Percentiles rank a stretch among this genome's conserved stretches.
These are phyloP conservation scores for Betta splendens DNA, from an alignment of 2,797 vertebrate genomes.

Conservation along the genomic window DNA sequence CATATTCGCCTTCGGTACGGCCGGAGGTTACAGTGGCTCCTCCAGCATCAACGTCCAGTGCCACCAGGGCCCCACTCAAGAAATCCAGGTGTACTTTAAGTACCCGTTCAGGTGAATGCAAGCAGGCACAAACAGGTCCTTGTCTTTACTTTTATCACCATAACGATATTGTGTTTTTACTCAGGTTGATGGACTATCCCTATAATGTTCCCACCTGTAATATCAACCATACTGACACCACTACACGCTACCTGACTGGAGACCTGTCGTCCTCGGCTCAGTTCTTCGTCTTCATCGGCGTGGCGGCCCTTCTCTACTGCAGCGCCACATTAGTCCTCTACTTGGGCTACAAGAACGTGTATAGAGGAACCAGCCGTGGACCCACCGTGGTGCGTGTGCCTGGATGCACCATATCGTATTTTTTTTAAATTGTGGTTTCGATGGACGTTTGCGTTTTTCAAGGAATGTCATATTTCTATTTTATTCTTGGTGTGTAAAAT, in stretches of 20 bases:
- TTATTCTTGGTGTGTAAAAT: constrained; percentile 1
- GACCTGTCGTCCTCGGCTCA: constrained; percentile 88
- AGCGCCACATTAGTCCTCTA: constrained; percentile 88
- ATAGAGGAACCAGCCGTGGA: constrained; percentile 82
- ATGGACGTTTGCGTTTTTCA: neutral
- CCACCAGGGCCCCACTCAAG: accelerated
- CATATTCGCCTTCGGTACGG: constrained; percentile 93
- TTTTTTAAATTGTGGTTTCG: constrained; percentile 5
- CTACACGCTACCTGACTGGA: constrained; percentile 72
- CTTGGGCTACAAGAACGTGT: constrained; percentile 88
- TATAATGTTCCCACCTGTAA: constrained; percentile 82
- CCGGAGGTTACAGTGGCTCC: constrained; percentile 86
- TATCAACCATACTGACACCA: neutral
- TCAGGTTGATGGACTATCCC: constrained; percentile 83
- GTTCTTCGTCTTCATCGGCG: constrained; percentile 90
- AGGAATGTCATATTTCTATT: constrained; percentile 7
- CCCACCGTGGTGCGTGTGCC: constrained; percentile 83
- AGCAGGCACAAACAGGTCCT: constrained; percentile 5
- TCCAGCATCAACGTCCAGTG: constrained; percentile 81
- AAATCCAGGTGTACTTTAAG: constrained; percentile 75
- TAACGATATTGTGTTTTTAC: constrained; percentile 7
- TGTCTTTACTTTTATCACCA: neutral
- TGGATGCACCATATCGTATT: constrained; percentile 11
- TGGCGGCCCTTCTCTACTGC: constrained; percentile 91
- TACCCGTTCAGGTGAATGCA: constrained; percentile 85